Conservation (phyloP, 2,797 vertebrate genomes). For the Pipistrellus pygmaeus region DNA sequence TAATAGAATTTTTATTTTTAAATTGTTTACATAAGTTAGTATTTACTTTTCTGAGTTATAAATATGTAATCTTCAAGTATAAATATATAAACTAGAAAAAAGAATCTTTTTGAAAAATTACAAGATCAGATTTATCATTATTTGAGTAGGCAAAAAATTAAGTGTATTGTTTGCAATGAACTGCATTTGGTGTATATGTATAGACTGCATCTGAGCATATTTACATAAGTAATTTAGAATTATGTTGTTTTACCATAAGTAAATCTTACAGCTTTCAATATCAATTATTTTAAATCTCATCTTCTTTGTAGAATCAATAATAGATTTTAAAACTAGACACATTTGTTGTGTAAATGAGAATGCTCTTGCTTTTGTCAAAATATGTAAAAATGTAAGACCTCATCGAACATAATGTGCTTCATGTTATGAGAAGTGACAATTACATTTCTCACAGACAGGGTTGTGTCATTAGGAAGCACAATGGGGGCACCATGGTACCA, state of each 20-base stretch:
- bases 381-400: slow-evolving; percentile 23
- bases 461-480: slow-evolving; percentile 29
- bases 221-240: slow-evolving; percentile 70
- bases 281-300: slow-evolving; percentile 71
- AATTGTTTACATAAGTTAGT: slow-evolving; percentile 60
- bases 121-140: slow-evolving; percentile 61
- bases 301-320: slow-evolving; percentile 63
- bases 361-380: slow-evolving; percentile 51
- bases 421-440: slow-evolving; percentile 58
- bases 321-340: slow-evolving; percentile 57
- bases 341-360: slow-evolving; percentile 69
- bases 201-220: slow-evolving; percentile 51
- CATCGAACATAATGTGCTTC: slow-evolving; percentile 42
- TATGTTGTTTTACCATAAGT: slow-evolving; percentile 54
- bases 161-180: slow-evolving; percentile 68
- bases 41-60: slow-evolving; percentile 36
- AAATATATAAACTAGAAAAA: slow-evolving; percentile 44
- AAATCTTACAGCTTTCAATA: slow-evolving; percentile 63
- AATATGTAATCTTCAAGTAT: background rate
- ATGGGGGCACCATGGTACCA: background rate
- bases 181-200: slow-evolving; percentile 25
- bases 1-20: slow-evolving; percentile 61
- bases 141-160: slow-evolving; percentile 71
- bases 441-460: slow-evolving; percentile 28
- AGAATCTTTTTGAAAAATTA: slow-evolving; percentile 56